Percentiles rank a stretch among this genome's conserved stretches.
phyloP scores from a whole-genome alignment of 1,140 invertebrate genomes.

The Penaeus chinensis region DNA sequence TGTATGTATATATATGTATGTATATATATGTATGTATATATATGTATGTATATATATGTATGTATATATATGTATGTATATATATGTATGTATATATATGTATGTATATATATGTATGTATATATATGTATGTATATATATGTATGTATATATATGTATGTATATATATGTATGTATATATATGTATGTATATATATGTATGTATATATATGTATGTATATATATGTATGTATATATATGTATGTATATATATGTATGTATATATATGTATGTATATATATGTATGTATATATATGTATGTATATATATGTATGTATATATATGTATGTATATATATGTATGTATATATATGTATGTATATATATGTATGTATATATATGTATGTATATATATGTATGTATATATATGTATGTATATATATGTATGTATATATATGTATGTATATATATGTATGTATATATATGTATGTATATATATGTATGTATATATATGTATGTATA shows the following conservation, averaged over 20 bases:
- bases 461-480: constrained; percentile 1
- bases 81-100: constrained; percentile 1
- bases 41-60: constrained; percentile 10
- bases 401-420: constrained; percentile 7
- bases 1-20: constrained; percentile 7
- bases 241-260: constrained; percentile 1
- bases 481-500: constrained; percentile 5
- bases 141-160: not conserved
- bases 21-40: constrained; percentile 1
- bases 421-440: not conserved
- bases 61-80: constrained; percentile 7
- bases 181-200: constrained; percentile 2
- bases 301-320: constrained; percentile 5
- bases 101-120: constrained; percentile 13
- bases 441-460: constrained; percentile 18
- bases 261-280: constrained; percentile 10
- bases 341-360: constrained; percentile 8
- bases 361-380: constrained; percentile 1
- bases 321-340: constrained; percentile 10
- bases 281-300: constrained; percentile 1
- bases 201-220: constrained; percentile 5
- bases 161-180: constrained; percentile 15
- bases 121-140: constrained; percentile 6
- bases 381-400: constrained; percentile 10
- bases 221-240: constrained; percentile 13